Percentiles rank a stretch among this genome's conserved stretches.
Conservation (phyloP, 2,113 vertebrate species). For the Narcine bancroftii region DNA sequence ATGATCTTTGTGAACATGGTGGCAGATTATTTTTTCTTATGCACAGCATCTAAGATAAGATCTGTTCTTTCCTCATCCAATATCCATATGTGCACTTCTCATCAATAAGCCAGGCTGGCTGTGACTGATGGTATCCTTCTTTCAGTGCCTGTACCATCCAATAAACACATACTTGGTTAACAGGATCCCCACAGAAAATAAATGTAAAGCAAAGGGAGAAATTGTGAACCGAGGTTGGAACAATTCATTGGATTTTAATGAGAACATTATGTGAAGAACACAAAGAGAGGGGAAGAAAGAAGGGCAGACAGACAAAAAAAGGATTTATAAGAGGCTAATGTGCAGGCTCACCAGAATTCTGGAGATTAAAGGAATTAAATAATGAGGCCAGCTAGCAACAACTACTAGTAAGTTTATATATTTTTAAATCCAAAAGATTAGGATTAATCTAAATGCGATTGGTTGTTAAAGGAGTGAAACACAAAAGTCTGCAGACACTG, state of each 20-base stretch:
- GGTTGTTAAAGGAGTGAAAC: too few relatives aligned
- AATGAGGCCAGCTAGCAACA: background rate
- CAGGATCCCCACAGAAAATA: background rate
- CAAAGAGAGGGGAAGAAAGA: background rate
- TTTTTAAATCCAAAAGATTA: background rate
- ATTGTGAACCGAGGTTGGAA: too few relatives aligned
- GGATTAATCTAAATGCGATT: background rate
- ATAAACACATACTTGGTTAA: background rate
- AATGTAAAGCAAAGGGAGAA: background rate
- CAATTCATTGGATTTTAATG: background rate
- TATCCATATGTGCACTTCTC: background rate
- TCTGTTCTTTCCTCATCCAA: background rate
- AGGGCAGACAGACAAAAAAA: background rate
- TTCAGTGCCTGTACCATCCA: background rate
- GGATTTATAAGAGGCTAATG: background rate
- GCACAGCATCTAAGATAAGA: background rate
- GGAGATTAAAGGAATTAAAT: background rate
- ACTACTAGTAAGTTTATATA: background rate
- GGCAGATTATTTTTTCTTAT: constrained; percentile 1
- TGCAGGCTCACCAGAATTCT: background rate
- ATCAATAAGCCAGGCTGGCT: background rate
- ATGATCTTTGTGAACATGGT: background rate
- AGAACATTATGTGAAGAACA: too few relatives aligned
- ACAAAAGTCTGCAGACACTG: too few relatives aligned
- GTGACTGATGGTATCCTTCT: background rate